phyloP scores from a whole-genome alignment of 2,113 vertebrate genomes.

The Columba livia region DNA sequence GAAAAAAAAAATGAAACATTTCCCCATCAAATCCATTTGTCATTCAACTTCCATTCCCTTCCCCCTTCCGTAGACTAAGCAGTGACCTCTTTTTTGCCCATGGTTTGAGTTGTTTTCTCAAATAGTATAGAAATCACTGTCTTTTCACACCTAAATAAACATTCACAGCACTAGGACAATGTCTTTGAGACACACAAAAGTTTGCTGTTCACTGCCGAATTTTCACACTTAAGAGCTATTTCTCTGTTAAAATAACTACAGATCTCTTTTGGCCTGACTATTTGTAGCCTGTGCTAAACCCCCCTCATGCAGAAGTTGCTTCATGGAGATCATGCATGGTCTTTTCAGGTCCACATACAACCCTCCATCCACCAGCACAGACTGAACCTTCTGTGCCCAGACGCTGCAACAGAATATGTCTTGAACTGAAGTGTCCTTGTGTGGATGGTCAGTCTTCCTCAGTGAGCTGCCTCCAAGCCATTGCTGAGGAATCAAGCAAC shows the following conservation, averaged over 20 bases:
- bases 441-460: neutral
- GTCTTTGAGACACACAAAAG: neutral
- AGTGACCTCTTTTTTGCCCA: neutral
- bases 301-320: neutral
- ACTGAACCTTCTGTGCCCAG: neutral
- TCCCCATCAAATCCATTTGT: neutral
- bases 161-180: neutral
- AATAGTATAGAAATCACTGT: neutral
- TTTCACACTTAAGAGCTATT: neutral
- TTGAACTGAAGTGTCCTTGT: neutral
- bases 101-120: neutral
- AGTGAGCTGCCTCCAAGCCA: neutral
- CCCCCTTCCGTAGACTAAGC: neutral
- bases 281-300: neutral
- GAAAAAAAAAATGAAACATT: neutral
- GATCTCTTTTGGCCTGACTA: neutral
- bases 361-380: accelerated
- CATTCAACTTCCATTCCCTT: neutral
- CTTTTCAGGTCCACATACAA: neutral
- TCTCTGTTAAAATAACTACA: neutral
- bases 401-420: neutral
- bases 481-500: neutral
- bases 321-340: neutral
- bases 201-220: neutral
- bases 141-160: neutral